These are phyloP conservation scores for Drosophila neonasuta DNA, from an alignment of 2,888 invertebrate species.

Conservation along the genomic window DNA sequence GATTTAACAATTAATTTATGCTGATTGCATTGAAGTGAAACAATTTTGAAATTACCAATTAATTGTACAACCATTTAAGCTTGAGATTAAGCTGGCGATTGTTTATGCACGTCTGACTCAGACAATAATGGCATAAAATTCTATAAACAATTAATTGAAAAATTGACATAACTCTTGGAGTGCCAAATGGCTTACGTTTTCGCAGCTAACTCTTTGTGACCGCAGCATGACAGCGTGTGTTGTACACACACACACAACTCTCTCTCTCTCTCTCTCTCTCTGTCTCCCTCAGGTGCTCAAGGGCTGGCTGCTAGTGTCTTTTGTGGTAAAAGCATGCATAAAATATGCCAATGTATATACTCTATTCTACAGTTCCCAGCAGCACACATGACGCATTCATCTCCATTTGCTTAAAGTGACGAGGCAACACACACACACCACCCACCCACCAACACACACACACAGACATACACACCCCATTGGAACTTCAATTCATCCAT, in stretches of 20 bases:
- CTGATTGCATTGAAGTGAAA: slow-evolving; percentile 34
- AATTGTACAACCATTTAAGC: slow-evolving; percentile 11
- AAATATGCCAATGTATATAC: slow-evolving; percentile 70
- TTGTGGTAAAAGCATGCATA: slow-evolving; percentile 70
- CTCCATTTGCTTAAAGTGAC: slow-evolving; percentile 74
- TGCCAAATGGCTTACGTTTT: slow-evolving; percentile 9
- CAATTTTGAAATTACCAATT: slow-evolving; percentile 16
- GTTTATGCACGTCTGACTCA: neutral
- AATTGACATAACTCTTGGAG: slow-evolving; percentile 19
- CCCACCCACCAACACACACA: slow-evolving; percentile 7
- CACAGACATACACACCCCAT: slow-evolving; percentile 31
- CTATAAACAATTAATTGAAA: slow-evolving; percentile 60
- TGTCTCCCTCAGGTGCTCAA: slow-evolving; percentile 15
- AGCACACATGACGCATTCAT: slow-evolving; percentile 68
- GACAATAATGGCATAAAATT: slow-evolving; percentile 25
- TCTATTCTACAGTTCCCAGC: slow-evolving; percentile 36
- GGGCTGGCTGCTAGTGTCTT: slow-evolving; percentile 30
- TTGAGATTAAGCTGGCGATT: neutral
- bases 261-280: neutral
- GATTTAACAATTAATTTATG: slow-evolving; percentile 22
- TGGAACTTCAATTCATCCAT: slow-evolving; percentile 71
- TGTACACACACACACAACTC: neutral
- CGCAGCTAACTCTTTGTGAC: slow-evolving; percentile 16
- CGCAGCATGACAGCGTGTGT: slow-evolving; percentile 28
- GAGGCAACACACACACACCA: slow-evolving; percentile 38